Evolutionary conservation across 1,140 invertebrate species (phyloP), one percentile per base, ranked within the genome.

Genomic region (Calephelis virginiensis): DNA sequence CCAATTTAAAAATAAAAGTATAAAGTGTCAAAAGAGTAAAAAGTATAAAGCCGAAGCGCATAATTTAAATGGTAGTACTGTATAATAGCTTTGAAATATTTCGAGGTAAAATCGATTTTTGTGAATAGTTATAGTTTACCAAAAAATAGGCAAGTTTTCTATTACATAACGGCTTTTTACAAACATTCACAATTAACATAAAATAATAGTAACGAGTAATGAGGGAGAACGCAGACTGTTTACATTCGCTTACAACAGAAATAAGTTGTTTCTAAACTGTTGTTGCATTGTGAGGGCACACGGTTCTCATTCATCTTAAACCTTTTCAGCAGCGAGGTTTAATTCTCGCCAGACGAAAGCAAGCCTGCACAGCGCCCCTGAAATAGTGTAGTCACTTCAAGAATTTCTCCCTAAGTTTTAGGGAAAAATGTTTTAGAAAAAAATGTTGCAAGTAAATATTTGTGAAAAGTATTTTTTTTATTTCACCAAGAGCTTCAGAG

Each of bases 301-400:
- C 75, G 72, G 79, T 73, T 77, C 75, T 81, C 83, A 90, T 90
- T 90, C 87, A 87, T 87, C 80, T 85, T 83, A 85, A 88, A 85
- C 76, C 87, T 90, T 86, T 88, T 90, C 83, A 87, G 76, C 72
- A 76, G 81, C 72, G 77, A 71, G 77, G 78, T 83, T 87, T 83
- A 88, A 90, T 85, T 83, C 81, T 75, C 77, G 77, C 70, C 68
- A 83, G 80, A 82, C 82, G 77, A 80, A 78, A 79, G 78, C 75
- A 74, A 64, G 68, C 73, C 74, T 68, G 68, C 72, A 69, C 63
- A 72, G 70, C 69, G 61, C 66, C 43, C 61, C 64, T 75, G 73
- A 74, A 75, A 72, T n/a, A 50, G 49, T 8, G 49, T 50, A 0
- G 49, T 9, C n/a, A 50, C 5, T 13, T 50, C 0, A 8, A 8